Percentiles rank a stretch among this genome's conserved stretches.
Conservation (phyloP, 2,113 vertebrate genomes). For the Centropus bengalensis region DNA sequence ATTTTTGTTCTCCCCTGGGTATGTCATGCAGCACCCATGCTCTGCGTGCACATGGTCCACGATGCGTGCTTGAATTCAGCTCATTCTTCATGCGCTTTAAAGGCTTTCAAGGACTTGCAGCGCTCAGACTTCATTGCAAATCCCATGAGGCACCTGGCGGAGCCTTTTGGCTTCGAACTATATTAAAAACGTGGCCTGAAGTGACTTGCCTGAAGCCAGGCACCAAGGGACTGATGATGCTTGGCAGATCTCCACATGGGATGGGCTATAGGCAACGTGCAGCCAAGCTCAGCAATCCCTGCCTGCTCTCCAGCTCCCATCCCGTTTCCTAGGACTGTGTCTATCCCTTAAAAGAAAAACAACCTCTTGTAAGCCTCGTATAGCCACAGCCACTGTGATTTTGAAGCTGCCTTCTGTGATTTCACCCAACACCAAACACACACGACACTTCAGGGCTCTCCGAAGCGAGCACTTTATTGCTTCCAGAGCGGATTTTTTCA, state of each 20-base stretch:
- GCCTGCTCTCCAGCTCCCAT: neutral
- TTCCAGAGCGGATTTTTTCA: neutral
- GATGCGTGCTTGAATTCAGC: neutral
- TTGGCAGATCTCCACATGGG: fast-evolving
- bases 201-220: neutral
- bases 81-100: neutral
- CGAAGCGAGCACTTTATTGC: neutral
- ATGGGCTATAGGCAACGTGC: neutral
- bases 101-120: neutral
- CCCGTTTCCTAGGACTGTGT: neutral
- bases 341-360: neutral
- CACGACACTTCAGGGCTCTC: neutral
- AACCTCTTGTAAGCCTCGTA: neutral
- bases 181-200: slow-evolving; percentile 14
- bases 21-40: neutral
- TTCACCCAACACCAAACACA: neutral
- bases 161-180: slow-evolving; percentile 1
- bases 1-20: neutral
- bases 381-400: neutral
- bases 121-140: neutral
- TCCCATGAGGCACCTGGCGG: slow-evolving; percentile 2
- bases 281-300: neutral
- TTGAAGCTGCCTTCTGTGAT: neutral
- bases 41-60: fast-evolving
- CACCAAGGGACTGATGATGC: neutral